phyloP scores from a whole-genome alignment of 2,888 invertebrate species.

The Disparrhopalites patrizii region DNA sequence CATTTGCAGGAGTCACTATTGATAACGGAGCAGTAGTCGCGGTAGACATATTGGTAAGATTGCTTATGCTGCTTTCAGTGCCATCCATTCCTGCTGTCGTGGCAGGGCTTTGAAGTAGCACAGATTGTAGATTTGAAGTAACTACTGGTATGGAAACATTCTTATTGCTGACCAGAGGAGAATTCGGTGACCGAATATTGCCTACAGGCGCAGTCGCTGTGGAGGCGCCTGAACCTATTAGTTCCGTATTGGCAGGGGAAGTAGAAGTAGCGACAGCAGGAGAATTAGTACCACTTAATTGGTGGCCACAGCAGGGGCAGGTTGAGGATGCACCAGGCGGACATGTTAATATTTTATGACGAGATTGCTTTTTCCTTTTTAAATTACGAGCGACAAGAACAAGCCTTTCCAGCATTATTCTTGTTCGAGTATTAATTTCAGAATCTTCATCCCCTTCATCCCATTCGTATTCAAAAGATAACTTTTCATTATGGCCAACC shows the following conservation, averaged over 20 bases:
- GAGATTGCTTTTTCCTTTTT: conserved; percentile 40
- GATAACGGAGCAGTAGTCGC: neutral
- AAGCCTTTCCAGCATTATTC: conserved; percentile 36
- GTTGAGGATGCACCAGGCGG: neutral
- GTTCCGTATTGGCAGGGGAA: neutral
- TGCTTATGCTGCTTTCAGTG: neutral
- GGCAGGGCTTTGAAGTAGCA: too few species aligned
- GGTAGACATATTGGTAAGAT: neutral
- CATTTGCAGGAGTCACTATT: neutral
- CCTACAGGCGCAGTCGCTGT: too few species aligned
- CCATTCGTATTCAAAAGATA: conserved; percentile 54
- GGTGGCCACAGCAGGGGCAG: conserved; percentile 38
- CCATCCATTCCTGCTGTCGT: too few species aligned
- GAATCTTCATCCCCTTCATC: conserved; percentile 42
- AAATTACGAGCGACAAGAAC: conserved; percentile 36
- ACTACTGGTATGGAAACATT: neutral
- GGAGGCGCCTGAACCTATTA: too few species aligned
- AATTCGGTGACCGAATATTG: neutral
- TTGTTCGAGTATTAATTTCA: conserved; percentile 27
- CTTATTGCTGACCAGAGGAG: neutral
- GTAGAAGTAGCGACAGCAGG: neutral
- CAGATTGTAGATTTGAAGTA: neutral
- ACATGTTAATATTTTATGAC: conserved; percentile 28
- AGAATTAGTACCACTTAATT: conserved; percentile 17
- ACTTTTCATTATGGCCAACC: conserved; percentile 52